Evolutionary conservation across 2,797 vertebrate species (phyloP), one percentile per base, ranked within the genome.

Genomic region (Thripadectes ignobilis): DNA sequence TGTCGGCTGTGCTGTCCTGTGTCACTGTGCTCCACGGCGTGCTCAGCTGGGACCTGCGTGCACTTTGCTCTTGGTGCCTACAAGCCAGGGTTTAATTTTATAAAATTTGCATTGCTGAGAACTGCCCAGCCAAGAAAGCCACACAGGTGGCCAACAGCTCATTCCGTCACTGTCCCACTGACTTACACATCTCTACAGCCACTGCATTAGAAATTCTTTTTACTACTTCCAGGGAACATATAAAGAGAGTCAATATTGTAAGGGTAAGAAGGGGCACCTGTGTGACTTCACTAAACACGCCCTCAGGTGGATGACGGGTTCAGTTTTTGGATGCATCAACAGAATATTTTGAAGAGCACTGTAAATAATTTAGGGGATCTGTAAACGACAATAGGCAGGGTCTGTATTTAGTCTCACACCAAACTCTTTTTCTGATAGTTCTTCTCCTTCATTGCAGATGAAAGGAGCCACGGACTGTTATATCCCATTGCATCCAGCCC

Each of bases 11-110:
- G 52, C 52, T 32, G 30, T 41, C 49, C 41, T 2, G 0, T 17
- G 30, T 17, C 57, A 4, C 51, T 6, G 52, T 45, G 20, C 23
- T 12, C 45, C 19, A 0, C 4, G 2, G 18, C 0, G 0, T 9
- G 43, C 54, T 34, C 43, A 2, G 32, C 65, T 17, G 59, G 14
- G 24, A 10, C 38, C 3, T 3, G 20, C 0, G 8, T 9, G 36
- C 5, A 2, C 49, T 38, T 45, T 41, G 22, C 38, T 11, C 46
- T 20, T 23, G 0, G 12, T 17, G 26, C 73, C 52, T 26, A 14
- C 10, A 36, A 49, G 19, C 22, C 2, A 0, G 16, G 1, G 0
- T 41, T 38, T 38, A 4, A 14, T 27, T 26, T 24, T 29, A 5
- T 12, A 16, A 45, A 14, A 21, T 26, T 24, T n/a, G 24, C 38